Conservation (phyloP, 2,888 invertebrate genomes). For the Pristionchus maxplancki region DNA sequence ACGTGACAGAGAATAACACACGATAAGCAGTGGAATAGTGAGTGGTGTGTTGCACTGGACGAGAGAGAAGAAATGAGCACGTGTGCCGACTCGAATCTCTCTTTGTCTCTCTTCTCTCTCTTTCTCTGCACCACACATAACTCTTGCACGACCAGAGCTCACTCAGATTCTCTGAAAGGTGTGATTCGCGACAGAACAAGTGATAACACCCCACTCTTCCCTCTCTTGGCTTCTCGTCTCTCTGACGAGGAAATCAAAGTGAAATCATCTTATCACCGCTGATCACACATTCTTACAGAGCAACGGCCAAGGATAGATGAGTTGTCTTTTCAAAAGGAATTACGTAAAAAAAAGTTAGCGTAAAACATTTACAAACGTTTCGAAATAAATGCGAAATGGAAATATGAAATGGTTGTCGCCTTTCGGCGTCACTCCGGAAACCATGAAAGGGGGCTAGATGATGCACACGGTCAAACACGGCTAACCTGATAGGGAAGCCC, state of each 20-base stretch:
- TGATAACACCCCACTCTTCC: not conserved
- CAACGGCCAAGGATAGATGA: not conserved
- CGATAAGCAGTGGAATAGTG: slow-evolving; percentile 25
- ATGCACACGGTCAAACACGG: slow-evolving; percentile 47
- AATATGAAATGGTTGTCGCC: not conserved
- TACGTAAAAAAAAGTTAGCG: not conserved
- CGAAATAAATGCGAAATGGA: slow-evolving; percentile 26
- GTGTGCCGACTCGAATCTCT: slow-evolving; percentile 38
- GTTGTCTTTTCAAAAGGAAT: not conserved
- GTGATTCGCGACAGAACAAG: slow-evolving; percentile 13
- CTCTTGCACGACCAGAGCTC: slow-evolving; percentile 10
- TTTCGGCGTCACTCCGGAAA: slow-evolving; percentile 31
- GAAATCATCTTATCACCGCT: slow-evolving; percentile 27
- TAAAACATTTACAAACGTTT: not conserved
- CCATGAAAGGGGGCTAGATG: not conserved
- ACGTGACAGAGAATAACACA: not conserved
- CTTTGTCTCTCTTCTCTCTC: slow-evolving; percentile 1
- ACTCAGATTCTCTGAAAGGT: slow-evolving; percentile 27
- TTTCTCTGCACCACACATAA: slow-evolving; percentile 42
- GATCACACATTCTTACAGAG: slow-evolving; percentile 13
- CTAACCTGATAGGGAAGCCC: slow-evolving; percentile 39
- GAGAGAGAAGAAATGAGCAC: slow-evolving; percentile 17
- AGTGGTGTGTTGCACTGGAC: slow-evolving; percentile 21
- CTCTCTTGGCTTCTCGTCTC: not conserved
- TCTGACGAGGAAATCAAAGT: slow-evolving; percentile 28